Percentiles rank a stretch among this genome's conserved stretches.
These are phyloP conservation scores for Carabus problematicus DNA, from an alignment of 2,888 invertebrate species.

Conservation along the genomic window DNA sequence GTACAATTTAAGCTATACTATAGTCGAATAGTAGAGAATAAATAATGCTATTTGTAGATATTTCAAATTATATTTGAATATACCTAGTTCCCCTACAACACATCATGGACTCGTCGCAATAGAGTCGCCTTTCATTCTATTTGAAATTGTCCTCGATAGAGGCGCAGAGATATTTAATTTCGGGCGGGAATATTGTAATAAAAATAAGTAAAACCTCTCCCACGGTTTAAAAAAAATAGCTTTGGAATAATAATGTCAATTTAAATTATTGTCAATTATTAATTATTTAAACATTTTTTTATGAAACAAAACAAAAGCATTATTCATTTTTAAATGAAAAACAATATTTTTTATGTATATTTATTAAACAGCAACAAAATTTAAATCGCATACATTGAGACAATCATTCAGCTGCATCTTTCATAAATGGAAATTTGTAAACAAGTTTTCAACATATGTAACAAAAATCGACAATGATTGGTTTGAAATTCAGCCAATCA, in stretches of 20 bases:
- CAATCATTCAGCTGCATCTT: too few relatives aligned
- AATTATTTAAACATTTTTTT: background rate
- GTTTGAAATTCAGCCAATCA: slow-evolving; percentile 25
- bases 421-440: too few relatives aligned
- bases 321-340: background rate
- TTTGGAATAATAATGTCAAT: too few relatives aligned
- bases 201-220: too few relatives aligned
- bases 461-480: background rate
- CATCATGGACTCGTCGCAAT: slow-evolving; percentile 27
- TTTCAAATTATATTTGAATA: slow-evolving; percentile 15
- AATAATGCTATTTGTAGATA: slow-evolving; percentile 6
- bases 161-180: slow-evolving; percentile 18
- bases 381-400: too few relatives aligned
- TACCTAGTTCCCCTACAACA: slow-evolving; percentile 21
- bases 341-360: too few relatives aligned
- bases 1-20: too few relatives aligned
- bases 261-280: too few relatives aligned
- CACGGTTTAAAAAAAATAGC: too few relatives aligned
- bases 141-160: slow-evolving; percentile 6
- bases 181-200: slow-evolving; percentile 13
- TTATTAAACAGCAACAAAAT: too few relatives aligned
- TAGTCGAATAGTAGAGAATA: too few relatives aligned
- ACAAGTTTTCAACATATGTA: too few relatives aligned
- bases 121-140: slow-evolving; percentile 37
- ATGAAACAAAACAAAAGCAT: background rate